These are phyloP conservation scores for Ectropis crepuscularia DNA, from an alignment of 2,888 invertebrate species.

Conservation along the genomic window DNA sequence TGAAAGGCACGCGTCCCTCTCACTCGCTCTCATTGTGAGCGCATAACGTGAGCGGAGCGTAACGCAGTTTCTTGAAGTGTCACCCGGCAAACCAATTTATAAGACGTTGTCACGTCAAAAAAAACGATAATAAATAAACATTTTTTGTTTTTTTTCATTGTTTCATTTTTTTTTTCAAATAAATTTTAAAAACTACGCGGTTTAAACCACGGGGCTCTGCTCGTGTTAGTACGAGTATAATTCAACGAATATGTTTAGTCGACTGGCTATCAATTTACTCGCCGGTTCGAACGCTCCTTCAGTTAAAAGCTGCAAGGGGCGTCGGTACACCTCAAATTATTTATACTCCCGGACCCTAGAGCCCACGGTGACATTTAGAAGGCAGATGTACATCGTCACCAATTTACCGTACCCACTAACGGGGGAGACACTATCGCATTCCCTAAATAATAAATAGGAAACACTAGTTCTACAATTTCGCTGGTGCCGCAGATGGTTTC, in stretches of 20 bases:
- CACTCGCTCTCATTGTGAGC: too few species aligned
- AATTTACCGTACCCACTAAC: conserved; percentile 29
- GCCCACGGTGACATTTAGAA: conserved; percentile 38
- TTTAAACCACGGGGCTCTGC: too few species aligned
- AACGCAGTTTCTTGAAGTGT: too few species aligned
- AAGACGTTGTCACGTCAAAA: too few species aligned
- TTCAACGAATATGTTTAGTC: background rate
- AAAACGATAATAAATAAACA: too few species aligned
- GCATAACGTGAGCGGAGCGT: too few species aligned
- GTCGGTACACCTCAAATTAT: conserved; percentile 38
- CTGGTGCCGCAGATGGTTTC: background rate
- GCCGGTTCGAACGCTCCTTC: conserved; percentile 10
- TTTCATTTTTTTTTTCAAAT: too few species aligned
- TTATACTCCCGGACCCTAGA: conserved; percentile 35
- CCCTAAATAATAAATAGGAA: background rate
- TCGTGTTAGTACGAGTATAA: too few species aligned
- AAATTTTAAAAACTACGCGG: too few species aligned
- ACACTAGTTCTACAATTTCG: background rate
- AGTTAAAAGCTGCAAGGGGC: conserved; percentile 31
- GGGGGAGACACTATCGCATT: background rate
- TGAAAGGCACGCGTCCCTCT: too few species aligned
- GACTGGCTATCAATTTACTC: conserved; percentile 6
- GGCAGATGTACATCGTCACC: conserved; percentile 44
- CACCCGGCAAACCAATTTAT: too few species aligned
- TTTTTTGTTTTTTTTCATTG: too few species aligned